Evolutionary conservation across 1,140 invertebrate species (phyloP), one percentile per base, ranked within the genome.

Genomic region (Tetragnatha versicolor): DNA sequence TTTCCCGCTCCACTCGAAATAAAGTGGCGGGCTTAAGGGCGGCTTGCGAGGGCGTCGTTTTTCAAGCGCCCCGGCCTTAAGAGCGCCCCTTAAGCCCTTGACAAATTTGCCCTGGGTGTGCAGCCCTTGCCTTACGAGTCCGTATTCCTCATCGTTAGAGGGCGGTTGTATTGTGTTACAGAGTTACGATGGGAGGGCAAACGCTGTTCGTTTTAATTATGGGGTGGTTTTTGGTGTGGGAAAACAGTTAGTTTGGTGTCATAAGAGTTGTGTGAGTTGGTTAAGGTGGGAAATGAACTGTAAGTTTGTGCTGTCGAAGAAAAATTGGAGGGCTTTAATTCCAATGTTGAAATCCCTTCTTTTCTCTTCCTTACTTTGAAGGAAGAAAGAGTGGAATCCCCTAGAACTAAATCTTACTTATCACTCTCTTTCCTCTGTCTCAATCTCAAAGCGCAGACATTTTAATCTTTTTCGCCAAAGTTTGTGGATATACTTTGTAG

Each of bases 31-130:
- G 72, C 72, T 75, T 75, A 75, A 75, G 42, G 37, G 29, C 20
- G 69, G 51, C 35, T 72, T 72, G 69, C 69, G 20, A 45, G 72
- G 72, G 72, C 72, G 72, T 61, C 72, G 72, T 75, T 75, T 75
- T 75, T 75, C 72, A 75, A 75, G 72, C 72, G 72, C 72, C 72
- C 72, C 42, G 29, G 72, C 72, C 49, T 75, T 63, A 75, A 45
- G 35, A 55, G 7, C 61, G 9, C 31, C 29, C 47, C 68, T 70
- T 70, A 70, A 70, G 68, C 45, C 68, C 39, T 70, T 70, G 68
- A 70, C 68, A 70, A 70, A 70, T 70, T 70, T 70, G 49, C 68
- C 68, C 68, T 60, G 29, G 68, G 49, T 70, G 47, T 70, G 49
- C n/a, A 9, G 25, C 42, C 63, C 31, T 22, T 2, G 49, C 49